Evolutionary conservation across 2,797 vertebrate genomes (phyloP).

Genomic region (Lithobates sylvaticus): DNA sequence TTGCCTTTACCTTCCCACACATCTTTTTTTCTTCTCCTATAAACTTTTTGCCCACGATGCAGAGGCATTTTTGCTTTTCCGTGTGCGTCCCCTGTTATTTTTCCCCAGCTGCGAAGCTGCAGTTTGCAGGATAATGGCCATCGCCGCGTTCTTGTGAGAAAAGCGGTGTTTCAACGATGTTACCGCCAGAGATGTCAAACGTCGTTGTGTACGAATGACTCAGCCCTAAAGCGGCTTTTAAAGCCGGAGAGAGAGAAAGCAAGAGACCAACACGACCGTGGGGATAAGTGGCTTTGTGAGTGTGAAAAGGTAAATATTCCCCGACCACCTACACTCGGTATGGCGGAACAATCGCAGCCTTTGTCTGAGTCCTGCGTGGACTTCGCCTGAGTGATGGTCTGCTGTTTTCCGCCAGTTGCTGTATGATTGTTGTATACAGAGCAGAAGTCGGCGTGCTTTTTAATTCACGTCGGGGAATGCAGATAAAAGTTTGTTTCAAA

Average conservation of each 20-base stretch:
- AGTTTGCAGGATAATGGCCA: too few relatives aligned
- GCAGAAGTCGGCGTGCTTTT: slow-evolving; percentile 71
- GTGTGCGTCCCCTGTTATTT: too few relatives aligned
- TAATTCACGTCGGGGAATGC: slow-evolving; percentile 71
- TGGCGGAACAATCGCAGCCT: neutral
- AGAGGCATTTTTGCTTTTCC: too few relatives aligned
- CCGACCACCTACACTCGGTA: neutral
- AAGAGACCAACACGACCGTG: neutral
- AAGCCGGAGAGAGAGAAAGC: neutral
- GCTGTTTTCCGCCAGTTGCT: neutral
- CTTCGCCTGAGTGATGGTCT: neutral
- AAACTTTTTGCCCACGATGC: too few relatives aligned
- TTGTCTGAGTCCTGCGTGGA: neutral
- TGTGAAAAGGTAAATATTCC: neutral
- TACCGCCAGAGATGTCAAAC: too few relatives aligned
- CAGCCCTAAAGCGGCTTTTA: neutral
- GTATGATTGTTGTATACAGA: slow-evolving; percentile 67
- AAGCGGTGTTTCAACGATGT: too few relatives aligned
- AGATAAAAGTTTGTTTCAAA: slow-evolving; percentile 72
- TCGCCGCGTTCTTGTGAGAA: too few relatives aligned
- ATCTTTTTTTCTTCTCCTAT: too few relatives aligned
- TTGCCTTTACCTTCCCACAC: too few relatives aligned
- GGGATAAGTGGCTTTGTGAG: neutral
- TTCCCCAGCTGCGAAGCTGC: too few relatives aligned
- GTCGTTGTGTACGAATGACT: neutral